These are phyloP conservation scores for Aurelia sp. DNA, from an alignment of 30 jellyfish, hydroid and myxozoan genomes.

Conservation along the genomic window DNA sequence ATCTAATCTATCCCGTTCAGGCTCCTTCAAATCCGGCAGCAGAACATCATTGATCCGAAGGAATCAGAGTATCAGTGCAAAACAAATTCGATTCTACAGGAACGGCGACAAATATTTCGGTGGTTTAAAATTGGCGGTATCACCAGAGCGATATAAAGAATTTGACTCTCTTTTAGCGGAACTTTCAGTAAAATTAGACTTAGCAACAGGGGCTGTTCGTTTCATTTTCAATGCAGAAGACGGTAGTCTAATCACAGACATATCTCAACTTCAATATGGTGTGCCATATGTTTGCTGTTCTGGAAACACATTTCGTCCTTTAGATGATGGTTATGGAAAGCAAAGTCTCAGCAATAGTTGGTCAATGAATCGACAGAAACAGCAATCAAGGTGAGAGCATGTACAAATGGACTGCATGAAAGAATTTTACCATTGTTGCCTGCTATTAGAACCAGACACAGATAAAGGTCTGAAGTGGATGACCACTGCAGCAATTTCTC, in stretches of 20 bases:
- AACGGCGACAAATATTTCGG: constrained; percentile 94
- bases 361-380: constrained; percentile 73
- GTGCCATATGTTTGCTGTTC: constrained; percentile 95
- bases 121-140: constrained; percentile 95
- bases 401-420: too few relatives aligned
- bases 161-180: constrained; percentile 93
- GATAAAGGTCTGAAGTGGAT: too few relatives aligned
- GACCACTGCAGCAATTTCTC: too few relatives aligned
- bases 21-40: constrained; percentile 79
- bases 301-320: constrained; percentile 82
- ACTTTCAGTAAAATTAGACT: constrained; percentile 82
- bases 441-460: too few relatives aligned
- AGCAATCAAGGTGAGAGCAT: constrained; percentile 53
- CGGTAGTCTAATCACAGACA: constrained; percentile 88
- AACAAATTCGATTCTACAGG: constrained; percentile 90
- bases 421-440: too few relatives aligned
- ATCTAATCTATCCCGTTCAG: constrained; percentile 70
- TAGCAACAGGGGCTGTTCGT: constrained; percentile 97
- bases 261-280: constrained; percentile 94
- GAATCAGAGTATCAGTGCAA: constrained; percentile 96
- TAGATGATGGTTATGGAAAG: constrained; percentile 95
- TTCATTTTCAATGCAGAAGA: constrained; percentile 90
- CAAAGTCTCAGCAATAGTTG: constrained; percentile 64
- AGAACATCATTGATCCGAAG: constrained; percentile 92
- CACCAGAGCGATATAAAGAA: constrained; percentile 90